Base-by-base conservation (phyloP, 2,888 invertebrate species). In the Phaedon cochleariae region DNA sequence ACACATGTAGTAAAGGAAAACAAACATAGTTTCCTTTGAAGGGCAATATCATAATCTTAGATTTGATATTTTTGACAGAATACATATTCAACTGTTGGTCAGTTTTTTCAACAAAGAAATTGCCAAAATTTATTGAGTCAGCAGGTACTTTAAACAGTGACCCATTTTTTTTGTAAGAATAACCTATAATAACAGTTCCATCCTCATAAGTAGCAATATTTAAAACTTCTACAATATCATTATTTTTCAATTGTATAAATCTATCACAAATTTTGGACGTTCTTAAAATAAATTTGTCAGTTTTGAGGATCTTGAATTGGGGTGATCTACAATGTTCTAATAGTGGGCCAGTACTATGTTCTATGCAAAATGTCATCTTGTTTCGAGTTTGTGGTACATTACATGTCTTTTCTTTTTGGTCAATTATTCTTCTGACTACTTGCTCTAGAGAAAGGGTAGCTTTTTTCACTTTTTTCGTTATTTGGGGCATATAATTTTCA, bases 301-400 rank as follows among this genome's bases (percentile, higher is more conserved):
- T 59, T 51, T 60, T 51, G 10, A 60, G 9, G 37, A 60, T 31
- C 51, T 31, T 60, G 22, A 51, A 60, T 51, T 60, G 52, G 20
- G 60, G 60, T 34, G 34, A 51, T n/a, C 51, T 60, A 51, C 48
- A 60, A 31, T 51, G 49, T 51, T 17, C 31, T 31, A 59, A 18
- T 59, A 59, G 18, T 49, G 59, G 59, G 37, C 59, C 59, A 49
- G 46, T 49, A 59, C 49, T 48, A 31, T 59, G 59, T 59, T 59
- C 59, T 26, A 26, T 26, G 26, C 26, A 26, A 26, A 26, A 26
- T 26, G 26, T 26, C 26, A 26, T 26, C 26, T 26, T 26, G 26
- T 26, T 26, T 26, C 7, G 26, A 26, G 26, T 26, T 26, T 26
- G 26, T 26, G 26, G 7, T 26, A 26, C 7, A 26, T 26, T 26